phyloP scores from a whole-genome alignment of 35 echinoderm and acorn worm genomes.

The Eucidaris tribuloides region DNA sequence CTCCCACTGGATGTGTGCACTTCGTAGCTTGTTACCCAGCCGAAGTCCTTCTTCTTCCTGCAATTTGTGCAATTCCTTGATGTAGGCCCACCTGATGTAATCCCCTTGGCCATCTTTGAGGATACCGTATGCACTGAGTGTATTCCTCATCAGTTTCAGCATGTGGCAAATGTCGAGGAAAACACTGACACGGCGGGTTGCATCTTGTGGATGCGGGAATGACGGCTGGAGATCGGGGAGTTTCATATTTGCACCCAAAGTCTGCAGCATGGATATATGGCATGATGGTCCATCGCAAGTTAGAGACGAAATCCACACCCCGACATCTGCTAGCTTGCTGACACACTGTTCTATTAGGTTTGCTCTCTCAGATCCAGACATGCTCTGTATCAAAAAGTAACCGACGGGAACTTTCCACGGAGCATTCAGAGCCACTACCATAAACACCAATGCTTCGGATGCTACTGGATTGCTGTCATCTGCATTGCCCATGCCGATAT shows the following conservation, averaged over 20 bases:
- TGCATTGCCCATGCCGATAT: constrained; percentile 14
- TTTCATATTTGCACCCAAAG: constrained; percentile 34
- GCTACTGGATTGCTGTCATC: too few relatives aligned
- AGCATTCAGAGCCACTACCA: too few relatives aligned
- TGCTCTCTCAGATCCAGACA: too few relatives aligned
- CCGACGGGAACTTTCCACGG: too few relatives aligned
- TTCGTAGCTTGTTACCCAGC: constrained; percentile 23
- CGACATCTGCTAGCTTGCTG: too few relatives aligned
- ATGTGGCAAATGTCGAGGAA: constrained; percentile 57
- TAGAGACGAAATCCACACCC: too few relatives aligned
- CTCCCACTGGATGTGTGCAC: constrained; percentile 37
- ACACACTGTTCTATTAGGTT: too few relatives aligned
- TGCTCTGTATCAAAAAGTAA: too few relatives aligned
- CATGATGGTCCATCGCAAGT: constrained; percentile 68
- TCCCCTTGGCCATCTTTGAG: not conserved
- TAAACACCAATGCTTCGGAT: too few relatives aligned
- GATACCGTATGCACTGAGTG: not conserved
- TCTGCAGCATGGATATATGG: constrained; percentile 44
- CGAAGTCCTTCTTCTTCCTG: constrained; percentile 35
- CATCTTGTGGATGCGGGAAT: constrained; percentile 50
- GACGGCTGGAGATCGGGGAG: not conserved
- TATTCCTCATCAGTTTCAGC: constrained; percentile 49
- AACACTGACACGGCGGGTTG: not conserved
- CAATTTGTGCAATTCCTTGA: constrained; percentile 14
- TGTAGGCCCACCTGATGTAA: constrained; percentile 4